These are phyloP conservation scores for Philotrypesis tridentata DNA, from an alignment of 1,140 invertebrate genomes.

Conservation along the genomic window DNA sequence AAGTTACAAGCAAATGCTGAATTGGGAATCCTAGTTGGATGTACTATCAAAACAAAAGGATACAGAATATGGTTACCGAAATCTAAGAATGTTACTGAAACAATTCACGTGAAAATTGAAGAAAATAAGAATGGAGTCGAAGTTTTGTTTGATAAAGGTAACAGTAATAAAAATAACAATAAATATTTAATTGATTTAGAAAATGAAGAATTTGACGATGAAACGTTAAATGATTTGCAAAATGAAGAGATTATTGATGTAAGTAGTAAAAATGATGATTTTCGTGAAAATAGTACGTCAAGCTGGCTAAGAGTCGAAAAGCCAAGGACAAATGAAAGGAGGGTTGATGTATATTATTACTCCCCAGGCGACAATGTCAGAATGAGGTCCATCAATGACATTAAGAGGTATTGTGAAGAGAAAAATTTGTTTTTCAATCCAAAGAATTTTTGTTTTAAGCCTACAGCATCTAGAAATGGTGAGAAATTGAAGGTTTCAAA, in stretches of 20 bases:
- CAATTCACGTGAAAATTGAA: constrained; percentile 27
- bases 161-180: background rate
- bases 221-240: background rate
- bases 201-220: background rate
- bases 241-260: background rate
- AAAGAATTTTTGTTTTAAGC: constrained; percentile 1
- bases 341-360: constrained; percentile 20
- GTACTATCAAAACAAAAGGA: constrained; percentile 14
- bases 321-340: constrained; percentile 15
- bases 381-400: background rate
- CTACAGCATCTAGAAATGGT: background rate
- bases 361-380: constrained; percentile 3
- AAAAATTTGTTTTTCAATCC: background rate
- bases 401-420: constrained; percentile 6
- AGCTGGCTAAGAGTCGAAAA: constrained; percentile 22
- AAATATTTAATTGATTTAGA: background rate
- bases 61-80: constrained; percentile 30
- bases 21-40: constrained; percentile 31
- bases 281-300: background rate
- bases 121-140: constrained; percentile 25
- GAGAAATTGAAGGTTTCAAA: background rate
- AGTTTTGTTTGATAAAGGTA: background rate
- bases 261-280: background rate
- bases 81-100: background rate
- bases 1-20: constrained; percentile 26